Evolutionary conservation across 2,888 invertebrate genomes (phyloP).

Genomic region (Andrena chrysosceles): DNA sequence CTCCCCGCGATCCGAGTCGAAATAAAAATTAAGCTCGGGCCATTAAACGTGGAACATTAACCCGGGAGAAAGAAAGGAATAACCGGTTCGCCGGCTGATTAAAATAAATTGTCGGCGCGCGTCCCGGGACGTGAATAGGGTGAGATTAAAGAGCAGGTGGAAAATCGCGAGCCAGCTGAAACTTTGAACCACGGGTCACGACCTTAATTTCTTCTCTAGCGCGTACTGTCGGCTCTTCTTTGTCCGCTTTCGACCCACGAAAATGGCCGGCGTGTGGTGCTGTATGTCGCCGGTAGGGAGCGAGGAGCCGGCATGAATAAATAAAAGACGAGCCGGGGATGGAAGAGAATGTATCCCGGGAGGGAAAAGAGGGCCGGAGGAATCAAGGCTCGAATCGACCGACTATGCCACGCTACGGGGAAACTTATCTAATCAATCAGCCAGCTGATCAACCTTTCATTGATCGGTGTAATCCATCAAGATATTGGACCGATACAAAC

Average conservation of each 20-base stretch:
- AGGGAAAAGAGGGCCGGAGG: background rate
- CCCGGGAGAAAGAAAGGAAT: constrained; percentile 44
- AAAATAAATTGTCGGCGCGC: constrained; percentile 53
- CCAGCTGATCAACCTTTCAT: constrained; percentile 69
- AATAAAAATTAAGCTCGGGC: constrained; percentile 32
- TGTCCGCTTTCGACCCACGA: constrained; percentile 60
- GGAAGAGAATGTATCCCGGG: constrained; percentile 1
- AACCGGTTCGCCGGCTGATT: constrained; percentile 55
- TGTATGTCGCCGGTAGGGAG: constrained; percentile 42
- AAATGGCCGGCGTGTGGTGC: constrained; percentile 54
- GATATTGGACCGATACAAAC: constrained; percentile 59
- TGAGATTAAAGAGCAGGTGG: constrained; percentile 51
- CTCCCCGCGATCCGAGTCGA: background rate
- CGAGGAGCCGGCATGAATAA: constrained; percentile 67
- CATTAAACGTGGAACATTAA: constrained; percentile 30
- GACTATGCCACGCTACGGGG: constrained; percentile 35
- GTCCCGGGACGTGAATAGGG: constrained; percentile 38
- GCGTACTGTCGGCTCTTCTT: constrained; percentile 48
- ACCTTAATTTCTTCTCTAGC: constrained; percentile 65
- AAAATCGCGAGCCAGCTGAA: constrained; percentile 57
- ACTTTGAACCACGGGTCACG: constrained; percentile 65
- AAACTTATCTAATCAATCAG: constrained; percentile 76
- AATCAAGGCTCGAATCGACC: constrained; percentile 1
- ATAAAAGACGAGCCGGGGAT: constrained; percentile 14
- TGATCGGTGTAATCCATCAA: constrained; percentile 74